These are phyloP conservation scores for Drosophila punjabiensis DNA, from an alignment of 1,140 invertebrate genomes.

Conservation along the genomic window DNA sequence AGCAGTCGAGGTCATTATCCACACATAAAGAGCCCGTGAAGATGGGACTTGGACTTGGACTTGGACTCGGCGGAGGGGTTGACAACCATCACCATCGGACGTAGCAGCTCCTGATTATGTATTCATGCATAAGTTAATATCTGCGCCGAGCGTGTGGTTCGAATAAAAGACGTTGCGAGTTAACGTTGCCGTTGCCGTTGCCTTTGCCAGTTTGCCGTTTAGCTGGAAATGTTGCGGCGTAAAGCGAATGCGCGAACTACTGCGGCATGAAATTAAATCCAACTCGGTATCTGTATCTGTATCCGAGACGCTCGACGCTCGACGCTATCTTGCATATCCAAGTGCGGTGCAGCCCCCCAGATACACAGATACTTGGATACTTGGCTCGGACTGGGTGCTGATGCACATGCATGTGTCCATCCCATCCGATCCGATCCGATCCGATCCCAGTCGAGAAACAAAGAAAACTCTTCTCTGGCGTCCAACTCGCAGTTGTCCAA, in stretches of 20 bases:
- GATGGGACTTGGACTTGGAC: slow-evolving; percentile 20
- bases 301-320: slow-evolving; percentile 26
- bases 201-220: slow-evolving; percentile 54
- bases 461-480: slow-evolving; percentile 72
- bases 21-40: slow-evolving; percentile 25
- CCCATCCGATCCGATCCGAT: slow-evolving; percentile 32
- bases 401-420: slow-evolving; percentile 78
- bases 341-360: slow-evolving; percentile 53
- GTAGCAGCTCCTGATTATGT: slow-evolving; percentile 71
- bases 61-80: slow-evolving; percentile 51
- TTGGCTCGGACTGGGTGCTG: slow-evolving; percentile 1
- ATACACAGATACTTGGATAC: slow-evolving; percentile 30
- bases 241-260: slow-evolving; percentile 83
- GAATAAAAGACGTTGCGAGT: slow-evolving; percentile 57
- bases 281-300: slow-evolving; percentile 61
- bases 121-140: slow-evolving; percentile 79
- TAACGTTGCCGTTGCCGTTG: neutral
- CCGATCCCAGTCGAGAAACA: slow-evolving; percentile 42
- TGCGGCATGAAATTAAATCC: slow-evolving; percentile 85
- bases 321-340: slow-evolving; percentile 81
- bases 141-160: slow-evolving; percentile 59
- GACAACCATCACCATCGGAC: slow-evolving; percentile 64
- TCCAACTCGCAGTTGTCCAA: slow-evolving; percentile 66
- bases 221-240: slow-evolving; percentile 77
- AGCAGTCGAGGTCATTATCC: slow-evolving; percentile 61